These are phyloP conservation scores for Haliclona indistincta DNA, from an alignment of 37 sponge, comb jelly and placozoan genomes.

Conservation along the genomic window DNA sequence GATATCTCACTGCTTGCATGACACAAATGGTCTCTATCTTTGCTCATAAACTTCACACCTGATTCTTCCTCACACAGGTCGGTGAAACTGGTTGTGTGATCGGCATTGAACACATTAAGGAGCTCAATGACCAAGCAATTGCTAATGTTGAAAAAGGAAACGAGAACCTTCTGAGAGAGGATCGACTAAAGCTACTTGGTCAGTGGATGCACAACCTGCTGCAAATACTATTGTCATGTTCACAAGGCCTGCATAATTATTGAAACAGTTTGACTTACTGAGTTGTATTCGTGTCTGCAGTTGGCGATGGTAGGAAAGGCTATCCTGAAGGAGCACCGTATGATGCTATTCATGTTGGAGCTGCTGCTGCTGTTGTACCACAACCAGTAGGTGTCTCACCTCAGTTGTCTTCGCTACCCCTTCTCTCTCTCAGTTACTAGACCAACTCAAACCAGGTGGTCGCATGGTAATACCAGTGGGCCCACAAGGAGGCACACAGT, in stretches of 20 bases:
- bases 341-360: conserved; percentile 99
- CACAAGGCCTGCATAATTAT: not conserved
- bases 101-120: conserved; percentile 96
- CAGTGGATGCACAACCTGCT: not conserved
- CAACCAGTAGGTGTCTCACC: conserved; percentile 43
- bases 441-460: conserved; percentile 93
- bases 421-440: conserved; percentile 34
- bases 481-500: conserved; percentile 83
- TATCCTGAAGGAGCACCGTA: conserved; percentile 79
- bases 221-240: not conserved
- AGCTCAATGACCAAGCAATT: conserved; percentile 73
- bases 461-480: conserved; percentile 93
- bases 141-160: conserved; percentile 73
- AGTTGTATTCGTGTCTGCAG: conserved; percentile 37
- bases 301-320: conserved; percentile 92
- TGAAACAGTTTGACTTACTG: not conserved
- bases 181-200: conserved; percentile 37
- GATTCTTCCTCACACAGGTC: conserved; percentile 27
- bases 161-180: conserved; percentile 43
- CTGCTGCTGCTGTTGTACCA: conserved; percentile 86
- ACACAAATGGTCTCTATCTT: conserved; percentile 89
- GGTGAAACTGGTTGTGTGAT: conserved; percentile 85
- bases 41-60: not conserved
- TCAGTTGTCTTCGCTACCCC: not conserved
- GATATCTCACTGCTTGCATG: conserved; percentile 94